Percentiles rank a stretch among this genome's conserved stretches.
These are phyloP conservation scores for Remorina albescens DNA, from an alignment of 2,797 vertebrate species.

Conservation along the genomic window DNA sequence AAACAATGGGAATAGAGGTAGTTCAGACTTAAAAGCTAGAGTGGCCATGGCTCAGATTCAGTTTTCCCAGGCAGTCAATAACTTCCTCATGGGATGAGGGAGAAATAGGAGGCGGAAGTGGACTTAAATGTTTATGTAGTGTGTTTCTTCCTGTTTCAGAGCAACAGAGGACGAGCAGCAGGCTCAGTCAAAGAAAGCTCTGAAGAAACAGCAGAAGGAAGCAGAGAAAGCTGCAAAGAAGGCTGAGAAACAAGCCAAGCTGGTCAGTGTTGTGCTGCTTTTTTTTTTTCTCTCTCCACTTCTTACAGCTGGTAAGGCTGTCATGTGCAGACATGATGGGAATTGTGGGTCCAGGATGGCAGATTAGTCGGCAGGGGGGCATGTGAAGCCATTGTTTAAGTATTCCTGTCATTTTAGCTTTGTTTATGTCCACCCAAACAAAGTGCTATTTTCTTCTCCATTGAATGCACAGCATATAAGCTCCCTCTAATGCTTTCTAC, in stretches of 20 bases:
- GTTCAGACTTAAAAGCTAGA: constrained; percentile 60
- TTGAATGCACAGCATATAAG: constrained; percentile 21
- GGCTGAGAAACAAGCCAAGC: constrained; percentile 87
- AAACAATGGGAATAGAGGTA: constrained; percentile 77
- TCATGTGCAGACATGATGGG: constrained; percentile 60
- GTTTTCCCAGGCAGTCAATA: constrained; percentile 92
- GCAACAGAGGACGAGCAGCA: constrained; percentile 86
- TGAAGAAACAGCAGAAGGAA: constrained; percentile 91
- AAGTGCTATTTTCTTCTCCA: constrained; percentile 70
- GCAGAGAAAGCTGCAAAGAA: constrained; percentile 88
- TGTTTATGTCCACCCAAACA: constrained; percentile 79
- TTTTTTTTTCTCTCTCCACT: constrained; percentile 16
- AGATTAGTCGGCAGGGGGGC: constrained; percentile 37
- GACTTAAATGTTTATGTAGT: constrained; percentile 75
- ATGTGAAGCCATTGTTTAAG: constrained; percentile 77
- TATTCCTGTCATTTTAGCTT: constrained; percentile 78
- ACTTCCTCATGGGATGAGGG: constrained; percentile 87
- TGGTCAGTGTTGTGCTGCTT: constrained; percentile 74
- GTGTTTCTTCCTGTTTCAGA: constrained; percentile 82
- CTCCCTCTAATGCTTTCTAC: background rate
- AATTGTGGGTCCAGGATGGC: constrained; percentile 64
- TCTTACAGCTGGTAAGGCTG: constrained; percentile 68
- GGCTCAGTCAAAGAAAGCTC: constrained; percentile 87
- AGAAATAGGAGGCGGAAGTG: constrained; percentile 85
- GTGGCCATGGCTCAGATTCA: constrained; percentile 62